Evolutionary conservation across 2,888 invertebrate species (phyloP), one percentile per base, ranked within the genome.

Genomic region (Callosobruchus maculatus): DNA sequence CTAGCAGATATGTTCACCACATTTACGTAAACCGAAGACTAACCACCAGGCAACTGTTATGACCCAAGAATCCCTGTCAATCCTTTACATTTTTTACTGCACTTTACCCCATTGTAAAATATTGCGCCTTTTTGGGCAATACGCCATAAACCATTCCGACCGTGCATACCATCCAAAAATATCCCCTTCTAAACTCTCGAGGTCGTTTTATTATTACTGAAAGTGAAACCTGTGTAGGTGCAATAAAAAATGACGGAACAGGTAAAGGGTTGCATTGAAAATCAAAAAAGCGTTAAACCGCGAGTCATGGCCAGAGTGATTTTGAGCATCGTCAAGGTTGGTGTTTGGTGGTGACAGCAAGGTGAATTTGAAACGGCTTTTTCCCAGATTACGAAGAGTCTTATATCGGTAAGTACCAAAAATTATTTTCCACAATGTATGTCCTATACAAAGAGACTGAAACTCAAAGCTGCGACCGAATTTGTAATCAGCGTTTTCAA

Each of bases 231-330:
- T 75, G 75, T 78, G 77, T 78, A 84, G 81, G 83, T 84, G 83
- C 79, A 82, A 84, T 85, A 83, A 82, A 82, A 49, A 49, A 49
- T 49, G 4, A 49, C 49, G 49, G 13, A 49, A 80, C 74, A 74
- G 77, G 76, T 70, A 71, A 67, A 68, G 49, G 79, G 81, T 82
- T 82, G 81, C 82, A 83, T 82, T 83, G 77, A 76, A 49, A 49
- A 18, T 49, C 9, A 80, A 84, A 77, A 79, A 79, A 80, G 81
- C 81, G 80, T 79, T 83, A 86, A 86, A 86, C 86, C 86, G 81
- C 86, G 81, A 79, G 73, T 82, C 86, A 86, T 84, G 86, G 86
- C 82, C 85, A 85, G 84, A 80, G 74, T 77, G 74, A 76, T 81
- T 83, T 80, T 74, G 78, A 76, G 78, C 74, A 79, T 78, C 78